A percentile compares a stretch with the other conserved stretches of the same genome.
phyloP scores from a whole-genome alignment of 2,113 vertebrate genomes.

The Phyllostomus hastatus region DNA sequence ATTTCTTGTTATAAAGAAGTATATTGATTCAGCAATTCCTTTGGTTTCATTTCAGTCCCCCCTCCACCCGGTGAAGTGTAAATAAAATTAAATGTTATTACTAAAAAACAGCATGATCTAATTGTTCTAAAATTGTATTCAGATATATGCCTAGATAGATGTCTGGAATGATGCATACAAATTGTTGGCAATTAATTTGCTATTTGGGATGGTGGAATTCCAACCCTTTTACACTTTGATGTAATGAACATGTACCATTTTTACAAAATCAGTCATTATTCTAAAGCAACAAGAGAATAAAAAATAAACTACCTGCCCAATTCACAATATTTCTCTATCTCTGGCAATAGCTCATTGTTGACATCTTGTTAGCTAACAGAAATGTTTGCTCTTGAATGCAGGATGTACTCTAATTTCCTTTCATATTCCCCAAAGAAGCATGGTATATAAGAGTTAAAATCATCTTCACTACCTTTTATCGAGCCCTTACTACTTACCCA shows the following conservation, averaged over 20 bases:
- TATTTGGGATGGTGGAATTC: not conserved
- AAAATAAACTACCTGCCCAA: not conserved
- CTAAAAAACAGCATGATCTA: not conserved
- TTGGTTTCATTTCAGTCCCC: not conserved
- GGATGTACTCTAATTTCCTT: slow-evolving; percentile 12
- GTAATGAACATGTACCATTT: not conserved
- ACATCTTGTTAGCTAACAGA: not conserved
- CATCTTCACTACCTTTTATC: not conserved
- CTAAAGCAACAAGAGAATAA: not conserved
- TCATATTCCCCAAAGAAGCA: not conserved
- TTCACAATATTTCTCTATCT: not conserved
- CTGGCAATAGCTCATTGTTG: not conserved
- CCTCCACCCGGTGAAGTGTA: not conserved
- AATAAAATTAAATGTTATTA: not conserved
- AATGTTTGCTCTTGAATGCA: not conserved
- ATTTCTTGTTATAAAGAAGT: slow-evolving; percentile 8
- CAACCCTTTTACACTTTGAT: not conserved
- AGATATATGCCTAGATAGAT: not conserved
- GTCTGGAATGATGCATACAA: not conserved
- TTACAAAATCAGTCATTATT: not conserved
- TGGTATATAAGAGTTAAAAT: not conserved
- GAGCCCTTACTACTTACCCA: not conserved
- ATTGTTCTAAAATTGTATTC: not conserved
- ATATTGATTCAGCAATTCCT: not conserved
- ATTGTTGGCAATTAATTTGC: slow-evolving; percentile 5